Evolutionary conservation across 1,140 invertebrate species (phyloP).

Genomic region (Hyles euphorbiae): DNA sequence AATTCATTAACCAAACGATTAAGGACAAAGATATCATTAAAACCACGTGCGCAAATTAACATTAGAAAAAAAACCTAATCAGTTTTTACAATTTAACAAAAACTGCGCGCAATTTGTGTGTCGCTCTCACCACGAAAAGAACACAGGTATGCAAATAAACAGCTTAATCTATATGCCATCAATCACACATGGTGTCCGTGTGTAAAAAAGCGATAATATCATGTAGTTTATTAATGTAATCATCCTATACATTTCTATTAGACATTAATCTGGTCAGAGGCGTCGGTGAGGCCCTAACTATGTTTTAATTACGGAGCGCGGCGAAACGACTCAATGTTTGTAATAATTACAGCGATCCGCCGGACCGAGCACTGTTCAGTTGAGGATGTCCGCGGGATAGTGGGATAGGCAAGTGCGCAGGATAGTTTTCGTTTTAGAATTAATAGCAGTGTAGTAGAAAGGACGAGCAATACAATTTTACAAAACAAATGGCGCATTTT

Average conservation of each 20-base stretch:
- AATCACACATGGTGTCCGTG: constrained; percentile 31
- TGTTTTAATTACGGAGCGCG: constrained; percentile 63
- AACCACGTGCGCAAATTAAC: no score
- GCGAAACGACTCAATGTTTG: constrained; percentile 52
- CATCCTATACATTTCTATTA: constrained; percentile 67
- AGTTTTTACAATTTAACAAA: no score
- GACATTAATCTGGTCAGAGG: constrained; percentile 56
- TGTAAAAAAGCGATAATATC: constrained; percentile 48
- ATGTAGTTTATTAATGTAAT: constrained; percentile 54
- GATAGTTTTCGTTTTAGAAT: no score
- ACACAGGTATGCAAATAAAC: neutral
- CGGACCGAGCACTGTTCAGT: constrained; percentile 31
- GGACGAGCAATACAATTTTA: no score
- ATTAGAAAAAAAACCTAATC: no score
- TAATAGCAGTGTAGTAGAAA: no score
- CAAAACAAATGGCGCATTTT: no score
- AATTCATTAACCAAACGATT: no score
- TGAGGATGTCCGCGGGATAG: neutral
- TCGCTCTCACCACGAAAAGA: neutral
- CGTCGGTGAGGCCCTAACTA: constrained; percentile 55
- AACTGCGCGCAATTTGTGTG: no score
- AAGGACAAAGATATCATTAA: no score
- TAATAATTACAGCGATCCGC: constrained; percentile 58
- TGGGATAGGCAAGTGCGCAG: no score
- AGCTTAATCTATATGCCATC: constrained; percentile 30